Evolutionary conservation across 2,888 invertebrate genomes (phyloP), one percentile per base, ranked within the genome.

Genomic region (Trichacis sp.): DNA sequence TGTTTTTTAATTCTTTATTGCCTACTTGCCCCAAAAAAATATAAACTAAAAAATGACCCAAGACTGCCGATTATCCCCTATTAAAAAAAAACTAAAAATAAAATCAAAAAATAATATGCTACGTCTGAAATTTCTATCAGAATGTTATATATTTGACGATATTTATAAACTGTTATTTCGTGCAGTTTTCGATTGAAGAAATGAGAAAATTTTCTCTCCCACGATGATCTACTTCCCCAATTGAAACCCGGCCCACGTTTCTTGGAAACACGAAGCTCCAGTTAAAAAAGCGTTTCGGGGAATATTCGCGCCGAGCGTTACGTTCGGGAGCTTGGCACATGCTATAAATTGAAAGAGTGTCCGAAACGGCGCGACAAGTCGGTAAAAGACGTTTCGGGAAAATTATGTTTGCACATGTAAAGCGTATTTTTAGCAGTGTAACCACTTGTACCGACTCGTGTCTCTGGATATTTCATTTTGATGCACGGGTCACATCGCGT

Each of bases 311-410:
- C 49, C 62, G 46, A 52, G 52, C 48, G 62, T 24, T 24, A 5
- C 24, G 24, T 56, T 62, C 55, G 51, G 52, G 51, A 49, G 50
- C 40, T 58, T 38, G 58, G 40, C 51, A 19, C 51, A 17, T n/a
- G 59, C 55, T 38, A 48, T 64, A 64, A 64, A 64, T 64, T 55
- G 59, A 52, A 60, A 55, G 50, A 58, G 55, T 45, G 42, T 50
- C 49, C 49, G 58, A 59, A 60, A 60, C 43, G 59, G 52, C 29
- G 56, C 50, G 56, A 48, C 55, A 48, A 59, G 55, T 56, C 48
- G 12, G 43, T 49, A 45, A 56, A 59, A 56, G 54, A 20, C 47
- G 17, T 56, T 64, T 53, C 49, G 49, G 12, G 48, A 45, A 58
- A 64, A 59, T 47, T 17, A 29, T 55, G 57, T 51, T 52, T 47